Conservation (phyloP, 2,888 invertebrate genomes). For the Aphrophora alni region DNA sequence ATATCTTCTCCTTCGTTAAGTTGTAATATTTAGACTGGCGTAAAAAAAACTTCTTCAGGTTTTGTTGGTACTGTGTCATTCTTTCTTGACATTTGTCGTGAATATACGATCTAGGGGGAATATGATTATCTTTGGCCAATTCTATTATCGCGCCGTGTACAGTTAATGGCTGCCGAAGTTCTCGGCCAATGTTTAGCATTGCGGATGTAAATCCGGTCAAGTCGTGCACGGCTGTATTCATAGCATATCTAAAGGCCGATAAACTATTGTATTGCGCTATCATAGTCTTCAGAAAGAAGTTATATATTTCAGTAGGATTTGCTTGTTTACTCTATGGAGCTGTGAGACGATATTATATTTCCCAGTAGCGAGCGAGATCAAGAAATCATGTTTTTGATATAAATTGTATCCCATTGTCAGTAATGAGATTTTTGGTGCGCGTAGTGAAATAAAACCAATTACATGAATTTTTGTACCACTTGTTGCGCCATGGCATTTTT, state of each 20-base stretch:
- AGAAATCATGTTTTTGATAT: conserved; percentile 41
- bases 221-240: conserved; percentile 46
- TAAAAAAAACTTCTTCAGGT: too few relatives aligned
- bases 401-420: conserved; percentile 52
- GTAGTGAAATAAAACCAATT: neutral
- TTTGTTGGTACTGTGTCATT: too few relatives aligned
- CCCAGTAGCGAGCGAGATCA: conserved; percentile 12
- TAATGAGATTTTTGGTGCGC: conserved; percentile 45
- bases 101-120: too few relatives aligned
- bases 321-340: conserved; percentile 52
- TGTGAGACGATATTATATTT: conserved; percentile 44
- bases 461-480: conserved; percentile 27
- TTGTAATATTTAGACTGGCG: neutral
- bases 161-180: conserved; percentile 29
- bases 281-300: conserved; percentile 53
- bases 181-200: conserved; percentile 44
- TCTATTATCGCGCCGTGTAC: neutral
- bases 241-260: conserved; percentile 44
- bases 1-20: neutral
- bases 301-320: conserved; percentile 53
- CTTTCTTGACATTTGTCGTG: too few relatives aligned
- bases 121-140: too few relatives aligned
- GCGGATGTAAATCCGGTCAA: conserved; percentile 48
- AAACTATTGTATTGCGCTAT: conserved; percentile 49
- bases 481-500: conserved; percentile 42